Conservation (phyloP, 2,888 invertebrate genomes). For the Onchidella celtica region DNA sequence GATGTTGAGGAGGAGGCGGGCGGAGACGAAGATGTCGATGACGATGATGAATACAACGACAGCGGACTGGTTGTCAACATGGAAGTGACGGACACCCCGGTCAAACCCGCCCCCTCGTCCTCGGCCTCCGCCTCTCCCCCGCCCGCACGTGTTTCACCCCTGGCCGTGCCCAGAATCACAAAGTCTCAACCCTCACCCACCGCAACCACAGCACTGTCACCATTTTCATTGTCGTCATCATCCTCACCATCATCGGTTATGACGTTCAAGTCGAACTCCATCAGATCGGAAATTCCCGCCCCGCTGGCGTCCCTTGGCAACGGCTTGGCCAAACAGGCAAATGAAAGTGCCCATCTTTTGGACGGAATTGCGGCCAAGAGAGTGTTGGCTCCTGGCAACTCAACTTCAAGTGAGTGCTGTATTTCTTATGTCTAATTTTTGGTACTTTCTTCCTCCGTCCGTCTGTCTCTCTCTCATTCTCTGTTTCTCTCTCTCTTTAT, state of each 20-base stretch:
- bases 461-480: neutral
- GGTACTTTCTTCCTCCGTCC: neutral
- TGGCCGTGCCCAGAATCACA: slow-evolving; percentile 6
- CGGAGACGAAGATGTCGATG: neutral
- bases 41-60: slow-evolving; percentile 11
- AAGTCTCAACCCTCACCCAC: neutral
- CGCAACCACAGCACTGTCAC: neutral
- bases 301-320: neutral
- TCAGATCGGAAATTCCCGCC: no score
- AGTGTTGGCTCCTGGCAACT: neutral
- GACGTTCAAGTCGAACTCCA: no score
- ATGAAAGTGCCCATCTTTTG: neutral
- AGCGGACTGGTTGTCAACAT: slow-evolving; percentile 9
- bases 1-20: neutral
- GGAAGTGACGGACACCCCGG: neutral
- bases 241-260: neutral
- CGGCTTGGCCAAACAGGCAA: neutral
- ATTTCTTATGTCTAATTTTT: neutral
- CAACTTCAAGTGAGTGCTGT: neutral
- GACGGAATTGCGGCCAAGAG: neutral
- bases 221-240: neutral
- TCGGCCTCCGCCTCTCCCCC: neutral
- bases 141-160: neutral
- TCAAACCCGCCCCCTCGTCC: neutral
- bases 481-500: slow-evolving; percentile 8